These are phyloP conservation scores for Epinephelus cyanopodus DNA, from an alignment of 2,113 vertebrate species.

Conservation along the genomic window DNA sequence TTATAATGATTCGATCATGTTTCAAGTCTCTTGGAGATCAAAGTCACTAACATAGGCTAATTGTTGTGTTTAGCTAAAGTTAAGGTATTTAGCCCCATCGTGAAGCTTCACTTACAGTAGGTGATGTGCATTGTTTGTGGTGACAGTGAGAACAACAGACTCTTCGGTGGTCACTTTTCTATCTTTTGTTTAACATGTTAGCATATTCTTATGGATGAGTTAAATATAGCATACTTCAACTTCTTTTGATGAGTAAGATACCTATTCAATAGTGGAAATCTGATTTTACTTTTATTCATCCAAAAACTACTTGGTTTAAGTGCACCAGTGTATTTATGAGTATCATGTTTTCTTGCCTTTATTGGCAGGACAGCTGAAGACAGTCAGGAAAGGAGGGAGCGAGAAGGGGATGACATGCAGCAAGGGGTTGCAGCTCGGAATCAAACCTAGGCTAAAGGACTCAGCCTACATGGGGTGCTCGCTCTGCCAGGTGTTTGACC, in stretches of 20 bases:
- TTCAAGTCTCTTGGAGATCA: not conserved
- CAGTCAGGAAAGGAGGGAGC: no score
- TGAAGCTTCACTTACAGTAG: not conserved
- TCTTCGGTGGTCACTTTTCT: not conserved
- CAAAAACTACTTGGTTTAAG: not conserved
- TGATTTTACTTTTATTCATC: not conserved
- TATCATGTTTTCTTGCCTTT: no score
- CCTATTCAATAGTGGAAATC: not conserved
- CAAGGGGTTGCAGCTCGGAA: no score
- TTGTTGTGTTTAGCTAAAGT: not conserved
- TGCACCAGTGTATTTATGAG: not conserved
- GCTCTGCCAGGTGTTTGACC: no score
- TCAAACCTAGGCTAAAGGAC: no score
- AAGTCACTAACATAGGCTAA: not conserved
- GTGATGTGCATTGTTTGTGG: not conserved
- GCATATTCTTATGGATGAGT: not conserved
- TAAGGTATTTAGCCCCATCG: not conserved
- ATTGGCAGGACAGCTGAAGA: no score
- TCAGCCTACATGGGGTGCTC: no score
- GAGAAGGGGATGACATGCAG: no score
- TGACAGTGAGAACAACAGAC: not conserved
- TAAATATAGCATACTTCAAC: not conserved
- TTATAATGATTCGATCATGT: not conserved
- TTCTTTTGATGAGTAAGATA: not conserved
- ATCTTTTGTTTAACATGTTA: not conserved